Base-by-base conservation (phyloP, 2,113 vertebrate species). In the Mesitornis unicolor region DNA sequence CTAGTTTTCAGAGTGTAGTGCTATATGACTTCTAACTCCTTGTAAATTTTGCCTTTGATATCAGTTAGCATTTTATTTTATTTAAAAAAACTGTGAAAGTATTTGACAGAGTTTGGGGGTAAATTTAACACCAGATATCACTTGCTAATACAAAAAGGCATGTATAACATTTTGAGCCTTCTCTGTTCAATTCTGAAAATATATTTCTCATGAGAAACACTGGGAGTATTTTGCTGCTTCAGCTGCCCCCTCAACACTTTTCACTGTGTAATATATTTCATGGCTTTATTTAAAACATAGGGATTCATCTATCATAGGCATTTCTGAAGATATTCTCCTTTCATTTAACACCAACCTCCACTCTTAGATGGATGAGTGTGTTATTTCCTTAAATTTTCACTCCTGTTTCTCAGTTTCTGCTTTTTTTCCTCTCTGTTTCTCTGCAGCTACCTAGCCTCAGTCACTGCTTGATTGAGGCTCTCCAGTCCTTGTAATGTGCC, bases 271-370 rank as follows among this genome's bases (percentile, higher is more conserved):
- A 70, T 81, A 47, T 29, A 20, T 38, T 81, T 93, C 78, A 88
- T 35, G 53, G 56, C 50, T 95, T 93, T 69, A 78, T 90, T 93
- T 91, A 77, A 80, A 95, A 47, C 38, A 61, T 53, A 36, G 10
- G 13, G 21, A 80, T 90, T 38, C 65, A 83, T 68, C 28, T 82
- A 15, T 78, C 63, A 87, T 64, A 47, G n/a, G 13, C 29, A 77
- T 92, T 95, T 93, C 89, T 89, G 75, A 92, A 82, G 21, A 43
- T 87, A 73, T 79, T 95, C 83, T 91, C 51, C 43, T 86, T 92
- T 57, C 21, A 74, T 91, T 68, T 79, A 80, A 80, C n/a, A 87
- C 54, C 9, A 60, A 0, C 21, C 35, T 93, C 47, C 29, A 54
- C 18, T 68, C n/a, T 84, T 24, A 51, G 26, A 53, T 59, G 36